These are phyloP conservation scores for Plemyria rubiginata DNA, from an alignment of 2,888 invertebrate species.

Conservation along the genomic window DNA sequence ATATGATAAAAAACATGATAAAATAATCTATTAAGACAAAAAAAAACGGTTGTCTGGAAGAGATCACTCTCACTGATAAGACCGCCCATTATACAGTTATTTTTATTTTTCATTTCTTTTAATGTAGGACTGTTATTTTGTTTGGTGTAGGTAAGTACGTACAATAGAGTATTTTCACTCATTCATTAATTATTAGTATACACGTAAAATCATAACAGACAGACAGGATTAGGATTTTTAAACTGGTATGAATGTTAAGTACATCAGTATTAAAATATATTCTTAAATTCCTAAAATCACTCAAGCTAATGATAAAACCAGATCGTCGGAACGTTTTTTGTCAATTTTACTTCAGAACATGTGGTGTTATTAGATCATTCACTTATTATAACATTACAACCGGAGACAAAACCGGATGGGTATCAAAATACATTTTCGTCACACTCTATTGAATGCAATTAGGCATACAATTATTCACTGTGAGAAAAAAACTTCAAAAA, in stretches of 20 bases:
- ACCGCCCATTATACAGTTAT: too few relatives aligned
- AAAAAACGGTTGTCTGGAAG: too few relatives aligned
- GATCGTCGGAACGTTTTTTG: slow-evolving; percentile 50
- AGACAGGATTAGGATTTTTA: background rate
- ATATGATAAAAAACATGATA: too few relatives aligned
- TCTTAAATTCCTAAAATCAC: slow-evolving; percentile 22
- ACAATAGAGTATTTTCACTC: too few relatives aligned
- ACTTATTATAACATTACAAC: slow-evolving; percentile 59
- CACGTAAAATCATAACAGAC: background rate
- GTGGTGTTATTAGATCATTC: slow-evolving; percentile 68
- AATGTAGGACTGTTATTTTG: too few relatives aligned
- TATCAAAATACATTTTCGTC: slow-evolving; percentile 47
- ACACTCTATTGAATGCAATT: slow-evolving; percentile 40
- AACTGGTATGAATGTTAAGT: background rate
- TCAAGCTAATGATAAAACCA: slow-evolving; percentile 49
- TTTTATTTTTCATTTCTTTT: too few relatives aligned
- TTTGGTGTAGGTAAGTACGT: too few relatives aligned
- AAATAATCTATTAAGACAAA: too few relatives aligned
- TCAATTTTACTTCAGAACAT: slow-evolving; percentile 52
- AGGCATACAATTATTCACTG: slow-evolving; percentile 12
- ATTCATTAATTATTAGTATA: too few relatives aligned
- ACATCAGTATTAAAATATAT: slow-evolving; percentile 20
- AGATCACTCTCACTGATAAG: too few relatives aligned
- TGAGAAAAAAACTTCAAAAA: background rate
- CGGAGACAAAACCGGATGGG: slow-evolving; percentile 61